These are phyloP conservation scores for Tangara arthus DNA, from an alignment of 2,797 vertebrate species.

Conservation along the genomic window DNA sequence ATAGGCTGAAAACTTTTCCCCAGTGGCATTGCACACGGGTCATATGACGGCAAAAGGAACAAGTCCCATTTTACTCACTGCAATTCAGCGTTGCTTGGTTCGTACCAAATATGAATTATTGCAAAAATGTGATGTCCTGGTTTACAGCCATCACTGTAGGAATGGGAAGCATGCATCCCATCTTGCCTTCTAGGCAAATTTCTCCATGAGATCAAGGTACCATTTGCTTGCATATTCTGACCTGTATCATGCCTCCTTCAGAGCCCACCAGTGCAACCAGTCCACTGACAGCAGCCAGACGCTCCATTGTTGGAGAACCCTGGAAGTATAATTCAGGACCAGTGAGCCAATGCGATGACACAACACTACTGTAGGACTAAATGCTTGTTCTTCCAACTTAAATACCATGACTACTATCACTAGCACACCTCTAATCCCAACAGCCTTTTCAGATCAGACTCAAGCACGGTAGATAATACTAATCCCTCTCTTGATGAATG, in stretches of 20 bases:
- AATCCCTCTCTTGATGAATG: neutral
- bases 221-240: constrained; percentile 59
- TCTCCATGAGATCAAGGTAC: neutral
- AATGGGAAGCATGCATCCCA: neutral
- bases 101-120: neutral
- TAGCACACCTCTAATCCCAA: neutral
- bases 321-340: constrained; percentile 61
- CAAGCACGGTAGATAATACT: neutral
- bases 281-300: constrained; percentile 90
- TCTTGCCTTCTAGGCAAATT: neutral
- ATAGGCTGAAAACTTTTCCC: neutral
- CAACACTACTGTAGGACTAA: neutral
- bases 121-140: neutral
- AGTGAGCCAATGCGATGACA: neutral
- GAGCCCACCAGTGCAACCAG: constrained; percentile 90
- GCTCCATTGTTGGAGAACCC: constrained; percentile 94
- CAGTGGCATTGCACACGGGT: neutral
- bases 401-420: neutral
- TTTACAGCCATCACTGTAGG: neutral
- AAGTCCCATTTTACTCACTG: neutral
- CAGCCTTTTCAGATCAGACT: neutral
- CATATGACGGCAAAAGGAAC: neutral
- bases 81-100: neutral
- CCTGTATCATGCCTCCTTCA: constrained; percentile 86
- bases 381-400: neutral